Base-by-base conservation (phyloP, 1,140 invertebrate genomes). In the Pseudomyrmex dendroicus region DNA sequence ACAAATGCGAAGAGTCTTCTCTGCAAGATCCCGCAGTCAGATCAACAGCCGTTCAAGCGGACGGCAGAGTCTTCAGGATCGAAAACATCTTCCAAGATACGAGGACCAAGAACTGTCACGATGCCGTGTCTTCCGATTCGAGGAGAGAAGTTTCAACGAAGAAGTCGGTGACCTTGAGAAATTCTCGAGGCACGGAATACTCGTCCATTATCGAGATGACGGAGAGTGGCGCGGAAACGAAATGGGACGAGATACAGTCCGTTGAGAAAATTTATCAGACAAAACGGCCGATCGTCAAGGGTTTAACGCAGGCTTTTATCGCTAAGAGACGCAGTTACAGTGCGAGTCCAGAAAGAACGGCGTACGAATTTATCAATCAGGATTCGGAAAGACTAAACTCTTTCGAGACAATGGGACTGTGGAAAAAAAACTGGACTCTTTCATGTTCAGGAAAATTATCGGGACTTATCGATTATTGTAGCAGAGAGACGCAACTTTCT, bases 61-160 rank as follows among this genome's bases (percentile, higher is more conserved):
- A 93, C 17, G 67, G 72, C 12, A 89, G 83, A 50, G 85, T 86
- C 44, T 93, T 92, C 48, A 89, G 91, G 52, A 92, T 92, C 72
- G 91, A 93, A 73, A 92, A 92, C 64, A 91, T 92, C 35, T 92
- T 92, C 57, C 83, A 91, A n/a, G 91, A 92, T 63, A 87, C 91
- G 12, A 87, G 82, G 52, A 85, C 64, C 35, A 83, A 56, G 52
- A 70, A 5, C 17, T 63, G 44, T 44, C 46, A 74, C 2, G 76
- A 86, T 9, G 72, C 5, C 35, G 35, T 35, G 50, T 13, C 50
- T 82, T 56, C 20, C 62, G 35, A 64, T 63, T 46, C 72, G 73
- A 83, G n/a, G 1, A 61, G 76, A n/a, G 70, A 87, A 20, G 52
- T 72, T 46, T 22, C 62, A 46, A 66, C 35, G 4, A 70, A 86